Evolutionary conservation across 1,140 invertebrate genomes (phyloP).

Genomic region (Euwallacea fornicatus): DNA sequence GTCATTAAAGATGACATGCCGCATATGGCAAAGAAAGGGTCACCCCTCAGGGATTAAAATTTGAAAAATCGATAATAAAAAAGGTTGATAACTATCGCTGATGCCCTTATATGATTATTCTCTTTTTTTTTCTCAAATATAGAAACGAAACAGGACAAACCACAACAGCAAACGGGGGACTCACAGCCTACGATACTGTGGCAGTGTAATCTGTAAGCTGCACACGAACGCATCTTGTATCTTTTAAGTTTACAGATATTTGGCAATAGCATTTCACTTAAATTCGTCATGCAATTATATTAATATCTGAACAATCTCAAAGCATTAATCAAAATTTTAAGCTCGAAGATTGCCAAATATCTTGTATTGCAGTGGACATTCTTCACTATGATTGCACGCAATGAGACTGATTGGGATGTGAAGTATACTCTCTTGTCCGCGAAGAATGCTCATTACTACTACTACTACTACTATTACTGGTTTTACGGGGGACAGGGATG

Average conservation of each 20-base stretch:
- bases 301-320: too few species aligned
- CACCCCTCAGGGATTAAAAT: slow-evolving; percentile 11
- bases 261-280: slow-evolving; percentile 14
- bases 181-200: slow-evolving; percentile 96
- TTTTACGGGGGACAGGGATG: background rate
- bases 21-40: background rate
- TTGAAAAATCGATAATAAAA: slow-evolving; percentile 3
- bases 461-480: background rate
- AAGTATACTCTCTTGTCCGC: slow-evolving; percentile 1
- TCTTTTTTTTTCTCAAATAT: slow-evolving; percentile 41
- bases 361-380: slow-evolving; percentile 31
- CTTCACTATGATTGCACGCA: slow-evolving; percentile 4
- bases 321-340: background rate
- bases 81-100: too few species aligned
- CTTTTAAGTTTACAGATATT: slow-evolving; percentile 26
- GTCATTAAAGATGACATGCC: too few species aligned
- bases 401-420: slow-evolving; percentile 29
- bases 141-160: slow-evolving; percentile 84
- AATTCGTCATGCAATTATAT: too few species aligned
- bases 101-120: too few species aligned
- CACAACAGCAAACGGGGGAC: slow-evolving; percentile 68
- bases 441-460: slow-evolving; percentile 3
- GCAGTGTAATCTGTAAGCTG: slow-evolving; percentile 87
- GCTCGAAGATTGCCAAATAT: slow-evolving; percentile 27
- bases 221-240: slow-evolving; percentile 10